A percentile compares a stretch with the other conserved stretches of the same genome.
Evolutionary conservation across 2,888 invertebrate genomes (phyloP).

Genomic region (Dicroscelio sp.): DNA sequence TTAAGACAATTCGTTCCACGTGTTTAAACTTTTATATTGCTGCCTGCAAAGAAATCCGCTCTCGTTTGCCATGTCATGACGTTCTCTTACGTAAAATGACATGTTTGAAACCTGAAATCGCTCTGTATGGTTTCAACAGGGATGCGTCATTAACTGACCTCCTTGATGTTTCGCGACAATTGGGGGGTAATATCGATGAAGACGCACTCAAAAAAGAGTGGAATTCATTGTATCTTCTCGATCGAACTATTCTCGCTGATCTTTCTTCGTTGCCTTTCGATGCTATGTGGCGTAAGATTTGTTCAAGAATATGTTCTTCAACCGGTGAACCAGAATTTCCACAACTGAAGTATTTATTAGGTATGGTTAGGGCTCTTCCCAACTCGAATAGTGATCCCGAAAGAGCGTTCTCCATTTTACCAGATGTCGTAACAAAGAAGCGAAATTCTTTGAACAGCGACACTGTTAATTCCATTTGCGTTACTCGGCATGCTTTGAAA

Average conservation of each 20-base stretch:
- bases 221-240: background rate
- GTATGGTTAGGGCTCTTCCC: conserved; percentile 5
- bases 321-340: conserved; percentile 5
- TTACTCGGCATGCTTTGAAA: background rate
- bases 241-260: too few species aligned
- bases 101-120: background rate
- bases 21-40: conserved; percentile 29
- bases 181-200: background rate
- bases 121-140: background rate
- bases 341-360: background rate
- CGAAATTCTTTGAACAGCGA: background rate
- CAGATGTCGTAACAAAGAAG: conserved; percentile 21
- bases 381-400: conserved; percentile 20
- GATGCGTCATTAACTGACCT: background rate
- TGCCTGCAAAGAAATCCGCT: conserved; percentile 7
- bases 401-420: conserved; percentile 25
- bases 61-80: background rate
- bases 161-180: background rate
- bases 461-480: conserved; percentile 9
- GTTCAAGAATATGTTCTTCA: background rate
- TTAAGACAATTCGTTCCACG: background rate
- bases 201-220: background rate
- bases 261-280: too few species aligned
- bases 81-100: background rate
- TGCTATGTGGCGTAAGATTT: conserved; percentile 4